These are phyloP conservation scores for Urocynchramus pylzowi DNA, from an alignment of 2,113 vertebrate genomes.

Conservation along the genomic window DNA sequence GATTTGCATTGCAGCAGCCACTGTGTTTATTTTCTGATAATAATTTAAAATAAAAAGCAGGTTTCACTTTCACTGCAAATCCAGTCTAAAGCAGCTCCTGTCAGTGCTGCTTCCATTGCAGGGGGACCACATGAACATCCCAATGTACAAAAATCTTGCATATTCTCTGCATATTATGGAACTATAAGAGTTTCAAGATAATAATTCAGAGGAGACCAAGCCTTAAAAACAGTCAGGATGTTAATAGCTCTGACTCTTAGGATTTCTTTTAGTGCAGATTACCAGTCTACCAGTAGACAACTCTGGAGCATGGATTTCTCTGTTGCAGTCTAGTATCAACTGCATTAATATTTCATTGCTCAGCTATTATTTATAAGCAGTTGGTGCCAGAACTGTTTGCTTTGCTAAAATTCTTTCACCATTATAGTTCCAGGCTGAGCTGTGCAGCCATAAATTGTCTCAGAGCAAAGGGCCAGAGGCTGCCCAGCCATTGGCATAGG, in stretches of 20 bases:
- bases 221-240: background rate
- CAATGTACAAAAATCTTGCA: background rate
- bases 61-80: background rate
- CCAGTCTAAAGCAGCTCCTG: background rate
- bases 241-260: background rate
- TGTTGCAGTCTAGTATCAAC: background rate
- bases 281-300: background rate
- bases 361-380: constrained; percentile 22
- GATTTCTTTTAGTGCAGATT: background rate
- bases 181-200: background rate
- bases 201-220: background rate
- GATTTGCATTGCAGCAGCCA: background rate
- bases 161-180: background rate
- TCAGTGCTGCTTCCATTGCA: background rate
- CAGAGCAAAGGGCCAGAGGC: background rate
- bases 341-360: background rate
- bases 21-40: background rate
- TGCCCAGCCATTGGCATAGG: background rate
- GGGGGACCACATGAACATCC: background rate
- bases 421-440: background rate
- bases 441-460: background rate
- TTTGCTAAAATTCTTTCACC: background rate
- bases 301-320: background rate
- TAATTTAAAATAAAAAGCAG: background rate
- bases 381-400: background rate